Percentiles rank a stretch among this genome's conserved stretches.
Conservation (phyloP, 2,888 invertebrate species). For the Strigamia transsilvanica region DNA sequence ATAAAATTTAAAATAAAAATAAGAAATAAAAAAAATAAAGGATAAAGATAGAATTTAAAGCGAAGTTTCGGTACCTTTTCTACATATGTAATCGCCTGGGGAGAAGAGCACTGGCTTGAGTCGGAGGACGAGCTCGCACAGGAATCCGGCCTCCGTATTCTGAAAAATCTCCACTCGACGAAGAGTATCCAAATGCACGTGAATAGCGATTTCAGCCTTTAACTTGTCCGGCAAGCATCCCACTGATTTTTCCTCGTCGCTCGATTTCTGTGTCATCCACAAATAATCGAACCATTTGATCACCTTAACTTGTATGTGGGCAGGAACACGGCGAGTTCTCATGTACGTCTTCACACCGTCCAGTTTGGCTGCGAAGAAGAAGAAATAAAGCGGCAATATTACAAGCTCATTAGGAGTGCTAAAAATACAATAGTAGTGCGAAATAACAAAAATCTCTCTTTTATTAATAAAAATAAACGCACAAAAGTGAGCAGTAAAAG, state of each 20-base stretch:
- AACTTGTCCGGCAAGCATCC: slow-evolving; percentile 96
- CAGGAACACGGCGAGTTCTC: slow-evolving; percentile 94
- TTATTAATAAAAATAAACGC: slow-evolving; percentile 37
- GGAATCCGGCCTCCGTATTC: slow-evolving; percentile 98
- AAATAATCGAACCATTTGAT: slow-evolving; percentile 99
- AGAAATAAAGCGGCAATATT: neutral
- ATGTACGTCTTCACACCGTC: slow-evolving; percentile 99
- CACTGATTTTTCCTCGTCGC: slow-evolving; percentile 95
- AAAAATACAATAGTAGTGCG: neutral
- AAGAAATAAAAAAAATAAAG: no score
- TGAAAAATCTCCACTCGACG: slow-evolving; percentile 99
- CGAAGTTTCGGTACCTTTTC: slow-evolving; percentile 80
- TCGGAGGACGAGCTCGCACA: slow-evolving; percentile 94
- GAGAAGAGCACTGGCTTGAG: slow-evolving; percentile 96
- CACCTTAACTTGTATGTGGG: slow-evolving; percentile 93
- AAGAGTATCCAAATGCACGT: slow-evolving; percentile 97
- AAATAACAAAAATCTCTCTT: slow-evolving; percentile 12
- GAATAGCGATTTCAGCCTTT: slow-evolving; percentile 98
- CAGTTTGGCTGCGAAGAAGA: slow-evolving; percentile 79
- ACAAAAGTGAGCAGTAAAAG: slow-evolving; percentile 24
- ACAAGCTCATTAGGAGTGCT: neutral
- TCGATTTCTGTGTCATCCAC: slow-evolving; percentile 98
- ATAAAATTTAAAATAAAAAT: neutral
- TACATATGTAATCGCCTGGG: slow-evolving; percentile 98
- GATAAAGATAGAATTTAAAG: no score